Evolutionary conservation across 2,888 invertebrate species (phyloP).

Genomic region (Drosophila quinaria): DNA sequence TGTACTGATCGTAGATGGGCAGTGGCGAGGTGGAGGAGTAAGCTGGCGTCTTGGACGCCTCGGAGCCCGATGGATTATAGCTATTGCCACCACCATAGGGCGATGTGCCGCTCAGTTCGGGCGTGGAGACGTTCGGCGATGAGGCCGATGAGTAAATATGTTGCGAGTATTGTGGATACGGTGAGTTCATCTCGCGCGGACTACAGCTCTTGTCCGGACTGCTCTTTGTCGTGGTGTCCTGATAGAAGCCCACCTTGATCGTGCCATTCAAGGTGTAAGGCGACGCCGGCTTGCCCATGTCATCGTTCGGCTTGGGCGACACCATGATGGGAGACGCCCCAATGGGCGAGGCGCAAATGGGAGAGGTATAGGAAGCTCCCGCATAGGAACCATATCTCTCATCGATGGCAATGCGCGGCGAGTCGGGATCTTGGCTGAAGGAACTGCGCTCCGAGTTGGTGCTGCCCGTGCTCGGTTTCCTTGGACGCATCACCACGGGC

Average conservation of each 20-base stretch:
- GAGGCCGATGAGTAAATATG: constrained; percentile 88
- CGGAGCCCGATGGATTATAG: constrained; percentile 84
- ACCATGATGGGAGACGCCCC: constrained; percentile 90
- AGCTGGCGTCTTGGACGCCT: constrained; percentile 84
- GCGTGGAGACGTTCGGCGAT: constrained; percentile 87
- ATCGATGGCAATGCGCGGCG: constrained; percentile 89
- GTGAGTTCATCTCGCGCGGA: constrained; percentile 90
- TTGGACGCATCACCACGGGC: constrained; percentile 86
- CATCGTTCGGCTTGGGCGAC: constrained; percentile 91
- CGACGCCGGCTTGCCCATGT: constrained; percentile 87
- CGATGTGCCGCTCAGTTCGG: constrained; percentile 84
- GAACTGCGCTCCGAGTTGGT: constrained; percentile 92
- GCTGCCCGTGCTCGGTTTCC: constrained; percentile 92
- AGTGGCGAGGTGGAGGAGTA: constrained; percentile 84
- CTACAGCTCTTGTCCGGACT: constrained; percentile 94
- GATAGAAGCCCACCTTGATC: constrained; percentile 95
- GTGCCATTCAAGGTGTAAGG: constrained; percentile 92
- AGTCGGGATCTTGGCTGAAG: constrained; percentile 92
- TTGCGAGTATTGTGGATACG: constrained; percentile 87
- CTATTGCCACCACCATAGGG: constrained; percentile 84
- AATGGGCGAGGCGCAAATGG: constrained; percentile 87
- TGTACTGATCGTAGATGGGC: constrained; percentile 87
- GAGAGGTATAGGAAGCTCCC: constrained; percentile 91
- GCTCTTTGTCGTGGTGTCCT: constrained; percentile 93
- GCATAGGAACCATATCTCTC: constrained; percentile 88